These are phyloP conservation scores for Oscheius myriophilus DNA, from an alignment of 2,888 invertebrate species.

Conservation along the genomic window DNA sequence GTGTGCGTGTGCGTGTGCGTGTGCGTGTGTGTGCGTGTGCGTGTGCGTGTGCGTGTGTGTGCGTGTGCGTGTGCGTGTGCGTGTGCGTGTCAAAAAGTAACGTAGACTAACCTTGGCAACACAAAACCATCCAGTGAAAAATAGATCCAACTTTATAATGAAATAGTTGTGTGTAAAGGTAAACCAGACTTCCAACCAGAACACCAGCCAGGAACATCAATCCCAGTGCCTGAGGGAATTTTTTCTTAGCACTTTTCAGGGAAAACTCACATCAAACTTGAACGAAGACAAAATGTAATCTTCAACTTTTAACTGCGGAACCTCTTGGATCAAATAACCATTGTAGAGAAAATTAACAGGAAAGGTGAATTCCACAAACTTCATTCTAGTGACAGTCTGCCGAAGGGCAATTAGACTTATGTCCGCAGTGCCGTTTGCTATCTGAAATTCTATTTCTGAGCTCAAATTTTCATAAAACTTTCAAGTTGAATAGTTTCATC, in stretches of 20 bases:
- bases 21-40: no score
- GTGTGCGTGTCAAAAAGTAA: no score
- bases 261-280: constrained; percentile 32
- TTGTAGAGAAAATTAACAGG: constrained; percentile 45
- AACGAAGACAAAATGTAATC: constrained; percentile 46
- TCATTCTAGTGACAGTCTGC: constrained; percentile 43
- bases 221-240: constrained; percentile 34
- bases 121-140: constrained; percentile 15
- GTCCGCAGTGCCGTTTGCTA: constrained; percentile 31
- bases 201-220: constrained; percentile 33
- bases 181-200: constrained; percentile 36
- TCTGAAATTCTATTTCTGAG: neutral
- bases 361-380: constrained; percentile 42
- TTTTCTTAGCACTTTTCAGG: no score
- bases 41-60: no score
- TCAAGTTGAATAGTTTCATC: constrained; percentile 40
- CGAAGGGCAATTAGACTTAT: constrained; percentile 39
- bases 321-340: constrained; percentile 44
- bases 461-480: neutral
- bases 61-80: no score
- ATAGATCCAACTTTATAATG: constrained; percentile 13
- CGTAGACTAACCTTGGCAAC: constrained; percentile 6
- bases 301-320: constrained; percentile 44
- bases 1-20: no score
- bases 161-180: constrained; percentile 38